Conservation (phyloP, 1,140 invertebrate genomes). For the Drosophila pruinosa region DNA sequence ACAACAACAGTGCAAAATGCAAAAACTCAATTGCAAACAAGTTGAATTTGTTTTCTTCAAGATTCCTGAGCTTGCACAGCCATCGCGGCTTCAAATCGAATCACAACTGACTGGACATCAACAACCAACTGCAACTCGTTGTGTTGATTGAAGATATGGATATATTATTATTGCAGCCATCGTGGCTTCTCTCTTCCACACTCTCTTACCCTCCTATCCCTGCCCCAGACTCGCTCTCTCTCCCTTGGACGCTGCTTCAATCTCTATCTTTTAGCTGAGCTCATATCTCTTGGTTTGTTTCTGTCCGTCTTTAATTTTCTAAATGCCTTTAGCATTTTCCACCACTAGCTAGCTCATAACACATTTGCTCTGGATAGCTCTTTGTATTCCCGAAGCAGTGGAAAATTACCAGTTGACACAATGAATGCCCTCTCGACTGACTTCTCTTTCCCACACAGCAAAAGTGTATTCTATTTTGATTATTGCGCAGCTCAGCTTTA, state of each 20-base stretch:
- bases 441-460: background rate
- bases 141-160: slow-evolving; percentile 20
- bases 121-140: background rate
- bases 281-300: slow-evolving; percentile 22
- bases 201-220: background rate
- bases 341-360: slow-evolving; percentile 39
- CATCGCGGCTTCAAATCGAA: slow-evolving; percentile 26
- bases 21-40: slow-evolving; percentile 24
- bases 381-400: slow-evolving; percentile 35
- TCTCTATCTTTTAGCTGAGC: background rate
- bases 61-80: slow-evolving; percentile 2
- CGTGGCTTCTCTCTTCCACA: background rate
- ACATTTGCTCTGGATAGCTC: slow-evolving; percentile 9
- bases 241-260: background rate
- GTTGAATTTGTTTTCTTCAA: slow-evolving; percentile 21
- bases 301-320: slow-evolving; percentile 31
- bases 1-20: background rate
- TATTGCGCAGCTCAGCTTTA: background rate
- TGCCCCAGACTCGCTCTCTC: slow-evolving; percentile 9
- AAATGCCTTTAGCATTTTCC: slow-evolving; percentile 19
- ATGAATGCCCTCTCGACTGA: background rate
- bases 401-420: slow-evolving; percentile 39
- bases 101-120: slow-evolving; percentile 17
- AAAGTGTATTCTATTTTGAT: background rate
- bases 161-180: background rate